Conservation (phyloP, 2,797 vertebrate species). For the Acridotheres tristis region DNA sequence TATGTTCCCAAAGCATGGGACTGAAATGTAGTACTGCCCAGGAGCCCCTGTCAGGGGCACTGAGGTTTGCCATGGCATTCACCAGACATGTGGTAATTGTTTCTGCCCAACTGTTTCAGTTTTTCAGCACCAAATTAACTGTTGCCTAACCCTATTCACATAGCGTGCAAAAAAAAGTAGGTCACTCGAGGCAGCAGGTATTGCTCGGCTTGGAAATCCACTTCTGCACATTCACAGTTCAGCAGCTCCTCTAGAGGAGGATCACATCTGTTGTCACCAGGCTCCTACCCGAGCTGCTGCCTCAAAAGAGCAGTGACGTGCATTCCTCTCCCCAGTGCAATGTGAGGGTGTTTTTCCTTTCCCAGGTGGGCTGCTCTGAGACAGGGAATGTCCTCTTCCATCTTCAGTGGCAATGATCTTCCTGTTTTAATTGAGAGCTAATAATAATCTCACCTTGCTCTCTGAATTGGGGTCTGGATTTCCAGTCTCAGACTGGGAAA, state of each 20-base stretch:
- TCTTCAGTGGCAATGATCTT: not conserved
- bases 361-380: not conserved
- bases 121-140: not conserved
- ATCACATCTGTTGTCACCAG: not conserved
- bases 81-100: not conserved
- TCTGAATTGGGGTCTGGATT: not conserved
- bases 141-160: not conserved
- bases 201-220: not conserved
- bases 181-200: slow-evolving; percentile 35
- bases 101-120: not conserved
- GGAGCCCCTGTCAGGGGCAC: not conserved
- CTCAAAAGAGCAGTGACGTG: not conserved
- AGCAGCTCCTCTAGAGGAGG: slow-evolving; percentile 12
- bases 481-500: not conserved
- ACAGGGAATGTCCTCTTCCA: not conserved
- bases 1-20: not conserved
- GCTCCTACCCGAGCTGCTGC: not conserved
- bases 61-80: not conserved
- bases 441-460: not conserved
- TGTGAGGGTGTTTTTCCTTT: not conserved
- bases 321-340: not conserved
- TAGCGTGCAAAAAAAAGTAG: slow-evolving; percentile 14
- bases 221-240: not conserved
- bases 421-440: not conserved
- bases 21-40: not conserved